Conservation (phyloP, 2,888 invertebrate genomes). For the Luffia ferchaultella region DNA sequence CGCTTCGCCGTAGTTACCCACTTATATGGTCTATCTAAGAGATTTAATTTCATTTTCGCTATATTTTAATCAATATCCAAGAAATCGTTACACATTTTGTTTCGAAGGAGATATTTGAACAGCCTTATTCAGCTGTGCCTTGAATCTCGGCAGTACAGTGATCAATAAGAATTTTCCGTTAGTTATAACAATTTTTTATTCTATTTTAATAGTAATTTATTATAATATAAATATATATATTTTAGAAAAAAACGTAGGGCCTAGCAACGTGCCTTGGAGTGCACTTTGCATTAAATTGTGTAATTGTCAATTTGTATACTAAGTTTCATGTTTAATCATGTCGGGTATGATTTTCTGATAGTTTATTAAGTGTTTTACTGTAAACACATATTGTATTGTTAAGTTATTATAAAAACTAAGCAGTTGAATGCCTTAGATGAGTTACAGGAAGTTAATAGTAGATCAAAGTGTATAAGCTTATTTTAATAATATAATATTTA, state of each 20-base stretch:
- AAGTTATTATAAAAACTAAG: not conserved
- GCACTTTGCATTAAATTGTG: slow-evolving; percentile 14
- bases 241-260: slow-evolving; percentile 16
- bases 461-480: slow-evolving; percentile 1
- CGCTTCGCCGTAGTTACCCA: too few species aligned
- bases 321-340: not conserved
- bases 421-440: slow-evolving; percentile 6
- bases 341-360: not conserved
- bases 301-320: not conserved
- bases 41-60: too few species aligned
- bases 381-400: not conserved
- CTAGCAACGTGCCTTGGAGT: slow-evolving; percentile 32
- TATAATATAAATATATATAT: slow-evolving; percentile 2
- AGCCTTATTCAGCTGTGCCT: slow-evolving; percentile 14
- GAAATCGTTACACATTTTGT: too few species aligned
- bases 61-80: too few species aligned
- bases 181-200: slow-evolving; percentile 1
- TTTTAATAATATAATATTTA: too few species aligned
- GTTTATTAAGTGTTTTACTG: not conserved
- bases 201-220: slow-evolving; percentile 5
- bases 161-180: slow-evolving; percentile 1
- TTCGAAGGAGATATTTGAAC: too few species aligned
- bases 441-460: slow-evolving; percentile 5
- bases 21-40: too few species aligned
- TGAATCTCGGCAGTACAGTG: slow-evolving; percentile 18